A percentile compares a stretch with the other conserved stretches of the same genome.
phyloP scores from a whole-genome alignment of 2,113 vertebrate species.

The Anarrhichthys ocellatus region DNA sequence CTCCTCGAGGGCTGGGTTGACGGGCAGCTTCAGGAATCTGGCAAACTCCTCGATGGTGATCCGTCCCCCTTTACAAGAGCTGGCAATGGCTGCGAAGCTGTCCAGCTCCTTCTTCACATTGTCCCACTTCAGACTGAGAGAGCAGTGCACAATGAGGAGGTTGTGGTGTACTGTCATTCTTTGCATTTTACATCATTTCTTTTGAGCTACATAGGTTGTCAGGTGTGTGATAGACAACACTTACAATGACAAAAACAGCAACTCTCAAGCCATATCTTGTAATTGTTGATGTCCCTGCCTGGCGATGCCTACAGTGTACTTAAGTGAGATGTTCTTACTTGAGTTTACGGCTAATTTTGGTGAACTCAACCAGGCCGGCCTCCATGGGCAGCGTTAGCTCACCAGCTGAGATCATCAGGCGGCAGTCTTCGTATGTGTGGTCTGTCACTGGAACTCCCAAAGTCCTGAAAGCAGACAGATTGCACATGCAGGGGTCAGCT shows the following conservation, averaged over 20 bases:
- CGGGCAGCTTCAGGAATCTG: conserved; percentile 90
- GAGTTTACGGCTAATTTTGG: conserved; percentile 96
- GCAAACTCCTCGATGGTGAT: conserved; percentile 95
- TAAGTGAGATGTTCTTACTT: conserved; percentile 83
- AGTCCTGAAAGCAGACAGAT: conserved; percentile 77
- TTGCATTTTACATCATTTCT: too few species aligned
- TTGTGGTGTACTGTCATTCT: background rate
- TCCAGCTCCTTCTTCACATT: conserved; percentile 91
- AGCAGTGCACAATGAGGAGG: conserved; percentile 19
- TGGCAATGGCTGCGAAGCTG: conserved; percentile 90
- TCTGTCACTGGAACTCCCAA: conserved; percentile 92
- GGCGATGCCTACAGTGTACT: background rate
- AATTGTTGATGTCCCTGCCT: background rate
- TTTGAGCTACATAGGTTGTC: background rate
- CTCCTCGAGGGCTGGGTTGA: conserved; percentile 88
- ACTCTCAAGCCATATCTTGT: background rate
- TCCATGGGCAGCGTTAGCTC: conserved; percentile 97
- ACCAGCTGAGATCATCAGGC: conserved; percentile 96
- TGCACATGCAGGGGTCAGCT: background rate
- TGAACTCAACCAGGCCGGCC: conserved; percentile 96
- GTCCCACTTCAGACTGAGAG: conserved; percentile 92
- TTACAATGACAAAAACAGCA: too few species aligned
- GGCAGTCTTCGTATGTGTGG: conserved; percentile 97
- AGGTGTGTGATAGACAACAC: background rate
- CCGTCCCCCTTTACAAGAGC: conserved; percentile 90